A percentile compares a stretch with the other conserved stretches of the same genome.
phyloP scores from a whole-genome alignment of 2,797 vertebrate genomes.

The Luscinia megarhynchos region DNA sequence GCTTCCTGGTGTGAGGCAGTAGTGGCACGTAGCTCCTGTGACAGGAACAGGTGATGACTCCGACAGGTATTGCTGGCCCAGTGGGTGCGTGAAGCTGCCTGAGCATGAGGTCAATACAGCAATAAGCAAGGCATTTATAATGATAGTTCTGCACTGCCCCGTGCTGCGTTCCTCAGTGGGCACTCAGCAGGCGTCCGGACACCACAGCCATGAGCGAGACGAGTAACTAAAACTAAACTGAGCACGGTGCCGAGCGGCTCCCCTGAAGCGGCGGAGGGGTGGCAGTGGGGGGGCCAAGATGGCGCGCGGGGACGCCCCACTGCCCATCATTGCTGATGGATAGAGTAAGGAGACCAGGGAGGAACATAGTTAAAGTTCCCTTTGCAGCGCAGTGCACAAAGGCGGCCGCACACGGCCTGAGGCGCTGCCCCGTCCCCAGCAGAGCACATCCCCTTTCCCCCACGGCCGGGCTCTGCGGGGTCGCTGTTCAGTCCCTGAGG shows the following conservation, averaged over 20 bases:
- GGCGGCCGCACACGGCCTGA: fast-evolving
- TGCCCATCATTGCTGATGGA: no score
- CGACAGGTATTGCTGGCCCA: not conserved
- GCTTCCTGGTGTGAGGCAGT: not conserved
- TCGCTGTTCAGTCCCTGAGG: fast-evolving
- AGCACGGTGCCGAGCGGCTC: fast-evolving
- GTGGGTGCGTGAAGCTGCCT: not conserved
- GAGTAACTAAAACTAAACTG: not conserved
- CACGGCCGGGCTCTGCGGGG: fast-evolving
- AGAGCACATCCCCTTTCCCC: fast-evolving
- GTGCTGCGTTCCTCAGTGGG: not conserved
- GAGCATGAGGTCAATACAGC: not conserved
- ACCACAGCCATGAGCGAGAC: not conserved
- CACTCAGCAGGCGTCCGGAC: not conserved
- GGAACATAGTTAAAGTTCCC: not conserved
- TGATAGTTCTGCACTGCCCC: not conserved
- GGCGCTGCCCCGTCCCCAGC: fast-evolving
- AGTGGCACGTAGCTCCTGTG: not conserved
- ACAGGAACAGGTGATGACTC: not conserved
- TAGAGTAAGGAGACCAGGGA: no score
- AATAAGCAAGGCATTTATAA: not conserved
- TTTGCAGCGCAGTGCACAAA: fast-evolving
- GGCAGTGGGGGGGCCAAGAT: not conserved
- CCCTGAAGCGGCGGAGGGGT: not conserved
- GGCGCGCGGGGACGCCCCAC: not conserved